These are phyloP conservation scores for Leucosticte australis DNA, from an alignment of 2,113 vertebrate genomes.

Conservation along the genomic window DNA sequence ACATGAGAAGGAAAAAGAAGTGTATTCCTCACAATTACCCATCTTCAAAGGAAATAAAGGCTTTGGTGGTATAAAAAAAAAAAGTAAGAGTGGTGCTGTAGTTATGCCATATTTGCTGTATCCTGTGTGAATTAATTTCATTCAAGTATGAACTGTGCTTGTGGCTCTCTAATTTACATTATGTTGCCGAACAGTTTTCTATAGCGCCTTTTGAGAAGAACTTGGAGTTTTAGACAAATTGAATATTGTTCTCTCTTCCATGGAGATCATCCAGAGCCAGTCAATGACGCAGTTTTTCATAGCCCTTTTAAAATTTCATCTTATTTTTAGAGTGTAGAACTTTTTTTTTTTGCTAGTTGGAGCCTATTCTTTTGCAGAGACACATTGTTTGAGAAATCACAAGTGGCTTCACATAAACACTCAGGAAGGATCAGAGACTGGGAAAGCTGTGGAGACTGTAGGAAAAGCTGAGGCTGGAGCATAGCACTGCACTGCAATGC, in stretches of 20 bases:
- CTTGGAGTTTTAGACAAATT: background rate
- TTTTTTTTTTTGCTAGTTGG: background rate
- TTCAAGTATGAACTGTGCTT: slow-evolving; percentile 29
- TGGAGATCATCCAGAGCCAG: slow-evolving; percentile 15
- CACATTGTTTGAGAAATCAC: background rate
- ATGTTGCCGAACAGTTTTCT: background rate
- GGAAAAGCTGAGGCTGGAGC: background rate
- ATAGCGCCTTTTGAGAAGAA: slow-evolving; percentile 45
- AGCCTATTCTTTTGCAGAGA: background rate
- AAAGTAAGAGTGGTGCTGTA: background rate
- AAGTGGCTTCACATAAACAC: background rate
- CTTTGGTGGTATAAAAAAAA: slow-evolving; percentile 17
- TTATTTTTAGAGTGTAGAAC: slow-evolving; percentile 35
- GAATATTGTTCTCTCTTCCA: slow-evolving; percentile 47
- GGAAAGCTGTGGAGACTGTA: background rate
- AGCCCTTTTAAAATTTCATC: slow-evolving; percentile 13
- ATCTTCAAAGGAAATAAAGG: slow-evolving; percentile 62
- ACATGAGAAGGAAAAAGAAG: background rate
- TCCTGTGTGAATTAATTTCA: slow-evolving; percentile 35
- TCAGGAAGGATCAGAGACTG: slow-evolving; percentile 10
- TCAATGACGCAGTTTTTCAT: background rate
- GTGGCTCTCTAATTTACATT: slow-evolving; percentile 37
- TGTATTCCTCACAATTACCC: slow-evolving; percentile 9
- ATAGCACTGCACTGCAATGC: background rate
- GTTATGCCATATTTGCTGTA: background rate